Evolutionary conservation across 2,797 vertebrate genomes (phyloP), one percentile per base, ranked within the genome.

Genomic region (Halcyon smyrnensis): DNA sequence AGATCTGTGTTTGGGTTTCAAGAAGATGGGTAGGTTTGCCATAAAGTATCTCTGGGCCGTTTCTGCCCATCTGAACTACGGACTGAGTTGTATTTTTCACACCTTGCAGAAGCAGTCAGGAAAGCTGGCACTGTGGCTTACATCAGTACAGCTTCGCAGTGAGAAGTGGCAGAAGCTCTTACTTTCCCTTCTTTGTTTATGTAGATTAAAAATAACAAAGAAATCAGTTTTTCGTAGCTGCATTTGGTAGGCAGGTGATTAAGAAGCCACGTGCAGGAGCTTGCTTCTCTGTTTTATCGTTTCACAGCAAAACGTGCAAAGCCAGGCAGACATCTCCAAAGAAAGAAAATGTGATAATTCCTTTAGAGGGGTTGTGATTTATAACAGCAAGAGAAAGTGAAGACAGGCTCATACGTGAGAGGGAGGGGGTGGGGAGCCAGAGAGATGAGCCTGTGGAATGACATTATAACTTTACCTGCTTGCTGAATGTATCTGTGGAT

Each of bases 361-460:
- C 51, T 94, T 89, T 82, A 36, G 95, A 90, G 95, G 91, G 23
- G 65, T 83, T 89, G 90, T 84, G 95, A 78, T 95, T 93, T 64
- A 11, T 43, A 88, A 71, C 64, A n/a, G 34, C 59, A 4, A 39
- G 90, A 5, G 80, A 41, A 36, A 81, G 79, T 15, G 30, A 88
- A 87, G 87, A 67, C 45, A 57, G 90, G 76, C 93, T 78, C 37
- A 8, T 17, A 0, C 68, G 73, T 15, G 76, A 87, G 80, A 32
- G 87, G 77, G n/a, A 69, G 41, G 67, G 92, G 94, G 77, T 3
- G 1, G 93, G 90, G 77, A 83, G 81, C 45, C 1, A 7, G 84
- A 67, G 95, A 87, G 98, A 98, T 97, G 98, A 95, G 84, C 87
- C 87, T 16, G 78, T 71, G 69, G 81, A 96, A 93, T 95, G 97